Base-by-base conservation (phyloP, 2,797 vertebrate genomes). In the Falco columbarius region DNA sequence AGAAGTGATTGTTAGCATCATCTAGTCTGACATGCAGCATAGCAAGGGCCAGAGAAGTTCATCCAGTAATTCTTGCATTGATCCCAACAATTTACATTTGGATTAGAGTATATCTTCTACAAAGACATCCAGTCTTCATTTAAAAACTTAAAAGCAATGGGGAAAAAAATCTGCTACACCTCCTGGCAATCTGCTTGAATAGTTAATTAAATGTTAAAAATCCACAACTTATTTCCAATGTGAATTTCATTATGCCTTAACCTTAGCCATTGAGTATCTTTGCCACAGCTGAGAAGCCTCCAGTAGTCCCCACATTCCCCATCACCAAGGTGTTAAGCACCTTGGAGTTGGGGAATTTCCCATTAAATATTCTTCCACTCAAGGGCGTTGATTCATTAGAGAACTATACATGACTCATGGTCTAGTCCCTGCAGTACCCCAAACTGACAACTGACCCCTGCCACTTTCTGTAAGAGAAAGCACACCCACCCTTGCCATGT, bases 31-130 rank as follows among this genome's bases (percentile, higher is more conserved):
- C 96, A 95, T n/a, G 56, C 79, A 94, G 89, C 61, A 90, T 96
- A 95, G 87, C 89, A 97, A 96, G 91, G 96, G 95, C 96, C 93
- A 96, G 79, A 93, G 87, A 95, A 95, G 95, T 97, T 97, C 96
- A 97, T 75, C 75, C 75, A 91, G 87, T 97, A 96, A 96, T 94
- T 95, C 91, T 94, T 95, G 87, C 93, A 94, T n/a, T 88, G 95
- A 96, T 95, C 89, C 85, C 61, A 92, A 95, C 85, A 95, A 97
- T 96, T 97, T 96, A 94, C 94, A 95, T 95, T 94, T 92, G 93
- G 81, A 95, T 92, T 93, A 94, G 91, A 80, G 75, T 61, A 0
- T 94, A 96, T 92, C 54, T 89, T 92, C 84, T 79, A 72, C 34
- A 83, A 83, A 96, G 89, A 92, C 75, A 91, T 83, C 49, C 68